phyloP scores from a whole-genome alignment of 2,113 vertebrate species.

The Leptosomus discolor region DNA sequence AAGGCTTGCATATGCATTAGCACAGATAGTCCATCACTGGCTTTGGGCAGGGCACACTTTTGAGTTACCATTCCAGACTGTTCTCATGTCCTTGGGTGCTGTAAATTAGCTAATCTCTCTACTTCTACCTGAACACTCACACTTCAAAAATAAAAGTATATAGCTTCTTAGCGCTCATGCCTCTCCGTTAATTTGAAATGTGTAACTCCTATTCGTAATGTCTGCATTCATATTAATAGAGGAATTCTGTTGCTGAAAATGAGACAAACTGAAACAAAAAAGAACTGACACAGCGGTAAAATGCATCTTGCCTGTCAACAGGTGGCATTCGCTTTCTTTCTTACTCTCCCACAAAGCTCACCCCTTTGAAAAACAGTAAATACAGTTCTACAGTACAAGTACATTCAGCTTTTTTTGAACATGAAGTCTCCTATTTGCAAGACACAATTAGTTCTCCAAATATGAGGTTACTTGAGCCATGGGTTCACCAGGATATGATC shows the following conservation, averaged over 20 bases:
- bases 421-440: not conserved
- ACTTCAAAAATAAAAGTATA: not conserved
- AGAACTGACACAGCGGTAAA: not conserved
- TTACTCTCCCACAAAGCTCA: not conserved
- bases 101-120: not conserved
- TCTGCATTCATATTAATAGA: not conserved
- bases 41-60: not conserved
- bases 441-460: not conserved
- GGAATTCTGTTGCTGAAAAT: not conserved
- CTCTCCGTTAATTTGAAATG: not conserved
- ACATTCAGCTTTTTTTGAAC: not conserved
- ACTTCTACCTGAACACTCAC: not conserved
- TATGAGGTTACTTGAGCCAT: rapidly evolving
- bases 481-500: not conserved
- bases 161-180: not conserved
- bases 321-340: rapidly evolving
- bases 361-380: not conserved
- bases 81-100: rapidly evolving
- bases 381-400: not conserved
- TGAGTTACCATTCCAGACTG: rapidly evolving
- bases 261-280: not conserved
- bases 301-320: not conserved
- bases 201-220: rapidly evolving
- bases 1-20: rapidly evolving
- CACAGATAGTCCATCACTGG: rapidly evolving